phyloP scores from a whole-genome alignment of 2,113 vertebrate species.

The Phocoena phocoena region DNA sequence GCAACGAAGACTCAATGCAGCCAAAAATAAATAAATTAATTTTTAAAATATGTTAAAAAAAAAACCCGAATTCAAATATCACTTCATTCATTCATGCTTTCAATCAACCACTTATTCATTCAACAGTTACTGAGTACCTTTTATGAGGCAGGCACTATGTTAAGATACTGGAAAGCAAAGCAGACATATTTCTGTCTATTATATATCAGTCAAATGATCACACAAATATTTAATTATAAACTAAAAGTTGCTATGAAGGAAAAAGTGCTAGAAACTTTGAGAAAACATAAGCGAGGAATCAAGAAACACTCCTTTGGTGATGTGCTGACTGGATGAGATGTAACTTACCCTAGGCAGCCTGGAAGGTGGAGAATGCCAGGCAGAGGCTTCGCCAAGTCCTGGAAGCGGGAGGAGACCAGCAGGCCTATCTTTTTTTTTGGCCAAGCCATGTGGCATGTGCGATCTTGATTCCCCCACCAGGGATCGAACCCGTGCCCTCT shows the following conservation, averaged over 20 bases:
- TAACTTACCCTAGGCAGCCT: neutral
- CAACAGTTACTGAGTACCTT: constrained; percentile 14
- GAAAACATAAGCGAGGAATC: neutral
- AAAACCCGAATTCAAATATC: constrained; percentile 41
- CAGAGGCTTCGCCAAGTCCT: neutral
- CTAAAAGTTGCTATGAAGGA: neutral
- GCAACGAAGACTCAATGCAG: too few relatives aligned
- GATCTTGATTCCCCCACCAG: neutral
- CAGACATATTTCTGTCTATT: constrained; percentile 6
- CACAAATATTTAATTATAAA: constrained; percentile 31
- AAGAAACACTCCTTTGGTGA: constrained; percentile 10
- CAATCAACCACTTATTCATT: constrained; percentile 54
- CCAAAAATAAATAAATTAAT: too few relatives aligned
- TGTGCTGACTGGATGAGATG: neutral
- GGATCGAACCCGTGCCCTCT: neutral
- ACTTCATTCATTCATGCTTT: neutral
- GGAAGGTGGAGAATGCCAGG: neutral
- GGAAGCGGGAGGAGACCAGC: neutral
- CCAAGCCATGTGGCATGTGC: neutral
- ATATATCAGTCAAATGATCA: constrained; percentile 7
- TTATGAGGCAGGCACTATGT: neutral
- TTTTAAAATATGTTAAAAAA: too few relatives aligned
- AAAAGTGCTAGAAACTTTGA: neutral
- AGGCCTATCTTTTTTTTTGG: neutral
- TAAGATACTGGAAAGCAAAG: constrained; percentile 8